Evolutionary conservation across 2,888 invertebrate species (phyloP), one percentile per base, ranked within the genome.

Genomic region (Unio pictorum): DNA sequence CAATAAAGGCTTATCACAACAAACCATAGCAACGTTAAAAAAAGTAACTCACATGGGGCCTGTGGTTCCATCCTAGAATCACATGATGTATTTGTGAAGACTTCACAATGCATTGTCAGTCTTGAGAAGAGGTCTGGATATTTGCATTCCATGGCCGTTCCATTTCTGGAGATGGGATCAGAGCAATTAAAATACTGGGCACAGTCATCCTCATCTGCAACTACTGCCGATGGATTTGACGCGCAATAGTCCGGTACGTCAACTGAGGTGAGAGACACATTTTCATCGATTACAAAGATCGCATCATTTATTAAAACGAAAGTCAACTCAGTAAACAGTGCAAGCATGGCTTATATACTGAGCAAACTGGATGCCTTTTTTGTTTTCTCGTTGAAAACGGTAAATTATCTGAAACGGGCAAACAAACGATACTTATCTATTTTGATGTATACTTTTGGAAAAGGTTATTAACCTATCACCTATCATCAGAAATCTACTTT

Each of bases 121-220:
- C 74, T 68, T 11, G 82, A 80, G 66, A 81, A 82, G 55, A 84
- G 71, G 58, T 81, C 75, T 20, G 83, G 82, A 64, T 83, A 83
- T 45, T 67, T 75, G 67, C 84, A 85, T 67, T 85, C 84, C 23
- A 54, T 55, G 4, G 73, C 67, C 28, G 70, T 63, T 17, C 62
- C 64, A 45, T 67, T 55, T 15, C 66, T 30, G 3, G 67, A 15
- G 15, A 56, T 65, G 4, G 71, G 57, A 3, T 61, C 55, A 30
- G 75, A 61, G 65, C 80, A 80, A 67, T 80, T 75, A 54, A 75
- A 72, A 30, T 59, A 78, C 57, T 76, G 72, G 7, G 78, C 74
- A 64, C 80, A 80, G 67, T 80, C 75, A 58, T 74, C 70, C 17
- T 64, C 65, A 61, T 72, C 72, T 18, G 73, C 72, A n/a, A 80